Evolutionary conservation across 2,797 vertebrate species (phyloP).

Genomic region (Tangara arthus): DNA sequence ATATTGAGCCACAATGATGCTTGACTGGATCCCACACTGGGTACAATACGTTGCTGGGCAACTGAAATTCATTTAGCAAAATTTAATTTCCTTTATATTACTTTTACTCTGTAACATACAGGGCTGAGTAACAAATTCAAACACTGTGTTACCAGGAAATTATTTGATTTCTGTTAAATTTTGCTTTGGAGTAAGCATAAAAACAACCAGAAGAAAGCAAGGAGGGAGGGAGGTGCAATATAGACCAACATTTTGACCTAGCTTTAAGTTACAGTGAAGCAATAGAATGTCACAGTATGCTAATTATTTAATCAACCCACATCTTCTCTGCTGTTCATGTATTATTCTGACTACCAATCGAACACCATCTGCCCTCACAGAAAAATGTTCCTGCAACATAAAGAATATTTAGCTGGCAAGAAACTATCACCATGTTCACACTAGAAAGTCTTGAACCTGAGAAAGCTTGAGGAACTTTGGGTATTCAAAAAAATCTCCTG

Average conservation of each 20-base stretch:
- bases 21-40: background rate
- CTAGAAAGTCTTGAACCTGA: background rate
- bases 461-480: background rate
- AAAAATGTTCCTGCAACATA: conserved; percentile 42
- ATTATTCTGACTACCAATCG: conserved; percentile 52
- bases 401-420: conserved; percentile 34
- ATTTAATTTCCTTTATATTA: conserved; percentile 35
- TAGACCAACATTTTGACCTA: conserved; percentile 21
- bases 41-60: background rate
- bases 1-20: background rate
- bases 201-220: background rate
- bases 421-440: background rate
- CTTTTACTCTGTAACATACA: background rate
- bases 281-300: conserved; percentile 57
- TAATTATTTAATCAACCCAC: conserved; percentile 66
- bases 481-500: background rate
- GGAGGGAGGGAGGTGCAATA: background rate
- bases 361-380: conserved; percentile 57
- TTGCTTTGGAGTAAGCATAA: background rate
- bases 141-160: background rate
- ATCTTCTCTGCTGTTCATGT: conserved; percentile 53
- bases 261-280: conserved; percentile 42
- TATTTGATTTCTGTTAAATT: background rate
- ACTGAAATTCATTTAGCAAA: conserved; percentile 32
- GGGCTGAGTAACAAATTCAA: background rate